These are phyloP conservation scores for Cheilosia urbana DNA, from an alignment of 2,888 invertebrate species.

Conservation along the genomic window DNA sequence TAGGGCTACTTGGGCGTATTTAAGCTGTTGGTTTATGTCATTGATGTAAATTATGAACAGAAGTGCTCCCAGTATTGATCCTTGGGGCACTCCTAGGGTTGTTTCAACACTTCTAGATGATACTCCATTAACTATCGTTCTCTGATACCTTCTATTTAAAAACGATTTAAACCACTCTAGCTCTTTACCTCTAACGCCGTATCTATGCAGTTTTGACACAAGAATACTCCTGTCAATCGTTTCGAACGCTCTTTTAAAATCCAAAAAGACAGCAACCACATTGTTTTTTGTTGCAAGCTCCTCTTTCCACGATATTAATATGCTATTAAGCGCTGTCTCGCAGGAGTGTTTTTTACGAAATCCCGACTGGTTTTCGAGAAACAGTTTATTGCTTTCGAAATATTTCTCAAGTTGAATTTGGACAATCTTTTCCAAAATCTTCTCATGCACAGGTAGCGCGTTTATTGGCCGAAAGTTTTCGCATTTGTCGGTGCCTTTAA, in stretches of 20 bases:
- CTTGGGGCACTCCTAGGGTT: neutral
- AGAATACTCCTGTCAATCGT: neutral
- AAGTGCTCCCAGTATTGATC: no score
- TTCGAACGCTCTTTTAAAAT: neutral
- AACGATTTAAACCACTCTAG: no score
- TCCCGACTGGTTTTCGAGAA: neutral
- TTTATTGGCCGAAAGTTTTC: neutral
- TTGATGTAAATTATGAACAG: no score
- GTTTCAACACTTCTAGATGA: no score
- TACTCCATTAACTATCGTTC: no score
- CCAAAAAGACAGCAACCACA: neutral
- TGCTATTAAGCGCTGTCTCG: neutral
- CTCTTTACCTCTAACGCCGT: neutral
- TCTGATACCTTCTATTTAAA: no score
- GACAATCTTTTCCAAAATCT: constrained; percentile 1
- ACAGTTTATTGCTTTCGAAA: neutral
- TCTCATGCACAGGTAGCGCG: neutral
- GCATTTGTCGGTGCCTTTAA: no score
- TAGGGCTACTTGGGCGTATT: no score
- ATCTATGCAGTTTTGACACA: neutral
- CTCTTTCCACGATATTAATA: neutral
- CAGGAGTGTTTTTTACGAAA: neutral
- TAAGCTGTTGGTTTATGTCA: no score
- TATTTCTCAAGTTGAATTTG: neutral
- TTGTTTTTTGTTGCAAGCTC: neutral